Base-by-base conservation (phyloP, 2,888 invertebrate species). In the Theodoxus fluviatilis region DNA sequence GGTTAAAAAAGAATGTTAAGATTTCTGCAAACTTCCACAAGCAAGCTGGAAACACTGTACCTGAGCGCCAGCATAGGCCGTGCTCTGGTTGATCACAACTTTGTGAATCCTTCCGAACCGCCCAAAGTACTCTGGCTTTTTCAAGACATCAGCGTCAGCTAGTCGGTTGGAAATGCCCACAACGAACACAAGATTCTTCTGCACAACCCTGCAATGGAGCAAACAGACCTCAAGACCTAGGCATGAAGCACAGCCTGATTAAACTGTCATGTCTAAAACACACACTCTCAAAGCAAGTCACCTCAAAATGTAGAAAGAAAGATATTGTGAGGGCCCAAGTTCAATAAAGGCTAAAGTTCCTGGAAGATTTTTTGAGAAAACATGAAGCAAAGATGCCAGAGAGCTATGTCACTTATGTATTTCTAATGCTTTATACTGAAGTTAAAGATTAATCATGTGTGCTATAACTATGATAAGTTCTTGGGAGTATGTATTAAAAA, bases 21-120 rank as follows among this genome's bases (percentile, higher is more conserved):
- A n/a, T n/a, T 12, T 43, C 43, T 15, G 18, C 9, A 43, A 18
- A 43, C 43, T 12, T 15, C 9, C 15, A 43, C 43, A 43, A 55
- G 22, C 6, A 25, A n/a, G 12, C 7, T 7, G 25, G 18, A 61
- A 40, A 55, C 4, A 64, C 57, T 38, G 71, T 74, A 86, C 86
- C 83, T 86, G 86, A 71, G 86, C 80, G 65, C 87, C 87, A 59
- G 86, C 86, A 78, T 87, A 87, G 38, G 95, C 92, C 84, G 96
- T 96, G 90, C 95, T 95, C 88, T 96, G 96, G 90, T 98, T 98
- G 89, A 98, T 96, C 86, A 98, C 98, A 89, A 99, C 96, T 92
- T 99, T 99, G 90, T 96, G 95, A 88, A 99, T 98, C 91, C 96
- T 98, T 79, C 99, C 99, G 90, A 96, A 99, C 90, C 97, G 96